Evolutionary conservation across 2,113 vertebrate genomes (phyloP), one percentile per base, ranked within the genome.

Genomic region (Zeus faber): DNA sequence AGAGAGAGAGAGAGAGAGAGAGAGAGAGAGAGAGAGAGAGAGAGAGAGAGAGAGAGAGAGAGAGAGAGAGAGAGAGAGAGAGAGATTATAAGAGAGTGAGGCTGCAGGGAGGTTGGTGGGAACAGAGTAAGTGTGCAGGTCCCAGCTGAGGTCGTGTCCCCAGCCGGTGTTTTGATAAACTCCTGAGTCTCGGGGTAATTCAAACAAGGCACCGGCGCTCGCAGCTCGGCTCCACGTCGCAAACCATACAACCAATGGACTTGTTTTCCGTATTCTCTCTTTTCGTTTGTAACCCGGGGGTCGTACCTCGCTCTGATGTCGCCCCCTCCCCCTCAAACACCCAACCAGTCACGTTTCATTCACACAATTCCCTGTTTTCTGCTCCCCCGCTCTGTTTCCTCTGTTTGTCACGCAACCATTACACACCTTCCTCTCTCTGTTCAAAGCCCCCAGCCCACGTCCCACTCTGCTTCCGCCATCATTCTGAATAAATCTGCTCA

Each of bases 141-240:
- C 81, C 76, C 83, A 84, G 80, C 74, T 77, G 67, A 78, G 81
- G 83, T 85, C 76, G 54, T 17, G 67, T 76, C 78, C 80, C 67
- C 20, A 60, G 60, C 11, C 50, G 61, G 21, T 84, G 70, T 85
- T 84, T 80, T 83, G 50, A 72, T 83, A 80, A 84, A 82, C 74
- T 73, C 62, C 51, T 14, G 20, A 62, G 67, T 63, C 70, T 48
- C 18, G 43, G 76, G 71, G 57, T 70, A 66, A 79, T 79, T n/a
- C 77, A 80, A 78, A 74, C 77, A 72, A 74, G 65, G 31, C 49
- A 17, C 55, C 22, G 49, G 58, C 43, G 31, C 54, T 68, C 54
- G 49, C 52, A 49, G 16, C 44, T 9, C 57, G 13, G n/a, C 26
- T 29, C 41, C 59, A 52, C 70, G 73, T 72, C 73, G 45, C 49